Evolutionary conservation across 1,140 invertebrate species (phyloP), one percentile per base, ranked within the genome.

Genomic region (Diachasma alloeum): DNA sequence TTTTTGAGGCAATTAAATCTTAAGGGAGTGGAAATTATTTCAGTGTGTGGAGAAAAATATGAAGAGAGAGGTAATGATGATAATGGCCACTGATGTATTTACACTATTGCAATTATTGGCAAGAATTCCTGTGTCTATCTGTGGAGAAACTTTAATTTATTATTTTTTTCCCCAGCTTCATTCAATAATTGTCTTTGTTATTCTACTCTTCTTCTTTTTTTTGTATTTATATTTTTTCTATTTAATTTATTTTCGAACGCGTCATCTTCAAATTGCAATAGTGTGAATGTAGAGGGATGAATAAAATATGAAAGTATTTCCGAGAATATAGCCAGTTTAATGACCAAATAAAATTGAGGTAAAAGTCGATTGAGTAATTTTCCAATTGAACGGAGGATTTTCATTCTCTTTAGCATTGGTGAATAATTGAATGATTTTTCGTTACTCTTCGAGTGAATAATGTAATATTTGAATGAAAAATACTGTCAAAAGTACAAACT

Each of bases 401-500:
- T 56, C 59, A 63, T 63, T 63, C 24, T 53, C 48, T 5, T 68
- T 56, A 67, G 31, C 11, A 48, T 39, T 39, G 37, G 15, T 19
- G 15, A 59, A 56, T 39, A 59, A 59, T 56, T 56, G 48, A 19
- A 63, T 63, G 19, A 63, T 26, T 63, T 63, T n/a, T 10, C 24
- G 24, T 66, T 26, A 19, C 26, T 24, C 31, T 39, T 19, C 59
- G 53, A 53, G n/a, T 31, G 59, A 1, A 63, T 63, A 63, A 63
- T 63, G 24, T 10, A 63, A 63, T 63, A 63, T 11, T 63, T 63
- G 59, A 63, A 19, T 4, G 24, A 26, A 26, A 81, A 44, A 81
- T 80, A 82, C 81, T 81, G 80, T 72, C 73, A 78, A 81, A 76
- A 82, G 81, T 82, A 82, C 81, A 82, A 82, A 81, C 75, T 76